Base-by-base conservation (phyloP, 2,888 invertebrate genomes). In the Miltochrista miniata region DNA sequence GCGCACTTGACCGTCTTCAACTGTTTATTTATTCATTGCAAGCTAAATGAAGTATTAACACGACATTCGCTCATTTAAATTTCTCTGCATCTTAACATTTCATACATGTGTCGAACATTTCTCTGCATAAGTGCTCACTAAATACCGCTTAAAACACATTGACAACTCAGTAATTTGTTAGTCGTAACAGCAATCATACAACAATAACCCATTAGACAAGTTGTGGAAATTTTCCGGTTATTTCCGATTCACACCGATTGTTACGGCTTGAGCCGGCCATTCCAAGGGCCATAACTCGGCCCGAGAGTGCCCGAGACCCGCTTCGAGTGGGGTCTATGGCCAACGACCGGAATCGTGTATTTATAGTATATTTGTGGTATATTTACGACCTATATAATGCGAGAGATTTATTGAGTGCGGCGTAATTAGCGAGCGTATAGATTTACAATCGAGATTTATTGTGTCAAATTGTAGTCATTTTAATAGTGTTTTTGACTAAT, bases 181-280 rank as follows among this genome's bases (percentile, higher is more conserved):
- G 72, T 62, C 64, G 66, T 72, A 73, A 81, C 75, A 73, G 73
- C 74, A 76, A 24, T 24, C 18, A 71, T 74, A 85, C 85, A 90
- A 90, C 89, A 90, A 89, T 90, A 86, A 84, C 82, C 89, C 81
- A 90, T 90, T 90, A 90, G 90, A 89, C 83, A 86, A 83, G 78
- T 85, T 83, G 87, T 83, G 77, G 85, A 89, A 84, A 90, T 90
- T 90, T 90, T 89, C 90, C 87, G 87, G 87, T 86, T 85, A 87
- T 90, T 90, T 90, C 85, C 85, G 87, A 90, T 90, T 90, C 87
- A 85, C 85, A 79, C 76, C 83, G 85, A 89, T 89, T 85, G 90
- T 86, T 85, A 83, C 74, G 77, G 79, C 72, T 76, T 78, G 69
- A 63, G 67, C 79, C n/a, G 79, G 79, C 75, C 79, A 77, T 83